Percentiles rank a stretch among this genome's conserved stretches.
Evolutionary conservation across 2,888 invertebrate species (phyloP).

Genomic region (Pseudanteris insignis): DNA sequence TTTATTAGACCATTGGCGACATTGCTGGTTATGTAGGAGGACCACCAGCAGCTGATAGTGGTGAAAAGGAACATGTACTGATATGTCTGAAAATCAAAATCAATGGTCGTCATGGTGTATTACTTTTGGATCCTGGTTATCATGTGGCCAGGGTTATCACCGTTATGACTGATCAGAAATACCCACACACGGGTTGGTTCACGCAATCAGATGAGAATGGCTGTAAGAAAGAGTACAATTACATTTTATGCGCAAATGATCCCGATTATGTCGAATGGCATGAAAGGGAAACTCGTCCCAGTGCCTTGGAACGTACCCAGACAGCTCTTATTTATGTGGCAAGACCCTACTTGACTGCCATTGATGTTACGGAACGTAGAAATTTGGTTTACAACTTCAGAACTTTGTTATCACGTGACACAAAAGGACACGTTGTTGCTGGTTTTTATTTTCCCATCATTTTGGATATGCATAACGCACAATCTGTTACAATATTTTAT

Average conservation of each 20-base stretch:
- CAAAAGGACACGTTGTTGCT: slow-evolving; percentile 83
- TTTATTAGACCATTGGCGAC: slow-evolving; percentile 64
- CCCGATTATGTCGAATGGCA: slow-evolving; percentile 86
- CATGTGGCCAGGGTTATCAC: slow-evolving; percentile 87
- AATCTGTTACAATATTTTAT: slow-evolving; percentile 79
- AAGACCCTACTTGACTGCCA: slow-evolving; percentile 80
- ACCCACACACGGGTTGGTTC: slow-evolving; percentile 91
- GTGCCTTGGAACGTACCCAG: slow-evolving; percentile 71
- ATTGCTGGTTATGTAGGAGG: slow-evolving; percentile 65
- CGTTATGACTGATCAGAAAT: slow-evolving; percentile 84
- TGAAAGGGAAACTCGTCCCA: slow-evolving; percentile 76
- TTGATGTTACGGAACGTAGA: slow-evolving; percentile 88
- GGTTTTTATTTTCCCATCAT: slow-evolving; percentile 87
- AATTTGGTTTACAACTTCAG: slow-evolving; percentile 87
- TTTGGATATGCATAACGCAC: slow-evolving; percentile 62
- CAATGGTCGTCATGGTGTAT: slow-evolving; percentile 77
- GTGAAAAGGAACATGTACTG: slow-evolving; percentile 89
- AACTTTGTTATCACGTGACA: slow-evolving; percentile 82
- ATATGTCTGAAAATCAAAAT: slow-evolving; percentile 79
- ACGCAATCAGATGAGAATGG: slow-evolving; percentile 80
- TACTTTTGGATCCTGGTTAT: slow-evolving; percentile 91
- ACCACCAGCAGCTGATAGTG: slow-evolving; percentile 69
- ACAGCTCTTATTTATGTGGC: slow-evolving; percentile 82
- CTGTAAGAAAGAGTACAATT: slow-evolving; percentile 85
- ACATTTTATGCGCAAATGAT: slow-evolving; percentile 76